These are phyloP conservation scores for Axea sp. DNA, from an alignment of 2,888 invertebrate species.

Conservation along the genomic window DNA sequence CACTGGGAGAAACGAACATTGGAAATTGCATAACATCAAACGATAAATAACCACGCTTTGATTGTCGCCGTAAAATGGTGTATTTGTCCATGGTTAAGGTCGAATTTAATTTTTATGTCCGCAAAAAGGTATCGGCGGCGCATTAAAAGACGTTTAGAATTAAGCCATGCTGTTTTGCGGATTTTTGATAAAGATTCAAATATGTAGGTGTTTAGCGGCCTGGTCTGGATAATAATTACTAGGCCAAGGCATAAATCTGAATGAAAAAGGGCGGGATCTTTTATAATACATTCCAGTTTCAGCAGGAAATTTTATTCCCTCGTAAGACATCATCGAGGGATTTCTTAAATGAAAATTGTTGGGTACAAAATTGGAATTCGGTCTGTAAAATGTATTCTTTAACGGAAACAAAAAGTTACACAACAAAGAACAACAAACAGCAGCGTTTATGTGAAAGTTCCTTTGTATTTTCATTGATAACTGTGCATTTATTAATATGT, in stretches of 20 bases:
- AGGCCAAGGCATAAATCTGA: constrained; percentile 56
- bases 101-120: constrained; percentile 33
- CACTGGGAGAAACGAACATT: constrained; percentile 32
- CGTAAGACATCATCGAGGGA: constrained; percentile 14
- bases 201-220: constrained; percentile 48
- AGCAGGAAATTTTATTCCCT: constrained; percentile 48
- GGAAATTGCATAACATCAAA: constrained; percentile 3
- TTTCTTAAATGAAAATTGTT: constrained; percentile 39
- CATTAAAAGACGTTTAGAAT: constrained; percentile 39
- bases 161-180: constrained; percentile 21
- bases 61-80: constrained; percentile 9
- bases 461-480: not conserved
- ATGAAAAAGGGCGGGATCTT: constrained; percentile 56
- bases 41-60: too few species aligned
- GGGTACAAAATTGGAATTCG: constrained; percentile 39
- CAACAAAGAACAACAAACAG: constrained; percentile 9
- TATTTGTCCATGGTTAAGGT: constrained; percentile 16
- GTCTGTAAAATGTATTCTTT: constrained; percentile 20
- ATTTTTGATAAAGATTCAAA: constrained; percentile 47
- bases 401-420: constrained; percentile 10
- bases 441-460: not conserved
- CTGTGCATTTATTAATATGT: not conserved
- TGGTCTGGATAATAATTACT: constrained; percentile 51
- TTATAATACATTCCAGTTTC: constrained; percentile 62
- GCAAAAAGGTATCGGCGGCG: constrained; percentile 20